phyloP scores from a whole-genome alignment of 2,113 vertebrate species.

The Leptodactylus fuscus region DNA sequence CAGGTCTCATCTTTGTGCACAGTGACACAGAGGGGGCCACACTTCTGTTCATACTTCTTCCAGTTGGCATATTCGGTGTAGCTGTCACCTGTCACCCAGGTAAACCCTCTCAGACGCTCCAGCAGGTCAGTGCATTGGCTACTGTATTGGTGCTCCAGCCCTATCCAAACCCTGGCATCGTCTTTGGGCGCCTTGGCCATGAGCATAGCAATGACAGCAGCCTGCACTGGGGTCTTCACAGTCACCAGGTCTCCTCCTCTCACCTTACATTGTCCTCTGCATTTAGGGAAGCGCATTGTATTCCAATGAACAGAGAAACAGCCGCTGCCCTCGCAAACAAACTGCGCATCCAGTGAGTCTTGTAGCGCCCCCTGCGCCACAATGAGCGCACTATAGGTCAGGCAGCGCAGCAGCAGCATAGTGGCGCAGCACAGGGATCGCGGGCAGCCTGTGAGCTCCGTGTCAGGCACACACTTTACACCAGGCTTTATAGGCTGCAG shows the following conservation, averaged over 20 bases:
- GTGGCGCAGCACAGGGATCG: not conserved
- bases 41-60: slow-evolving; percentile 61
- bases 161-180: slow-evolving; percentile 69
- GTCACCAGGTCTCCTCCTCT: slow-evolving; percentile 74
- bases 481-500: slow-evolving; percentile 67
- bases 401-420: slow-evolving; percentile 37
- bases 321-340: slow-evolving; percentile 70
- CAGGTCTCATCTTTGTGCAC: slow-evolving; percentile 66
- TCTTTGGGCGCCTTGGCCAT: slow-evolving; percentile 55
- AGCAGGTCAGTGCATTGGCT: not conserved
- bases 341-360: not conserved
- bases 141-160: slow-evolving; percentile 61
- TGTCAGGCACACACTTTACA: not conserved
- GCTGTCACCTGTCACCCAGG: slow-evolving; percentile 73
- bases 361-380: not conserved
- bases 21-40: slow-evolving; percentile 67
- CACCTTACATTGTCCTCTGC: slow-evolving; percentile 62
- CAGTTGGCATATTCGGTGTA: slow-evolving; percentile 71
- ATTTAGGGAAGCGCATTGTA: slow-evolving; percentile 61
- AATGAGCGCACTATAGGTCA: slow-evolving; percentile 57
- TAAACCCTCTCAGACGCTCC: slow-evolving; percentile 71
- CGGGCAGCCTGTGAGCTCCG: not conserved
- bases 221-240: slow-evolving; percentile 73
- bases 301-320: slow-evolving; percentile 71
- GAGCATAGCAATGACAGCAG: slow-evolving; percentile 69